Conservation (phyloP, 2,888 invertebrate genomes). For the Mythimna ferrago region DNA sequence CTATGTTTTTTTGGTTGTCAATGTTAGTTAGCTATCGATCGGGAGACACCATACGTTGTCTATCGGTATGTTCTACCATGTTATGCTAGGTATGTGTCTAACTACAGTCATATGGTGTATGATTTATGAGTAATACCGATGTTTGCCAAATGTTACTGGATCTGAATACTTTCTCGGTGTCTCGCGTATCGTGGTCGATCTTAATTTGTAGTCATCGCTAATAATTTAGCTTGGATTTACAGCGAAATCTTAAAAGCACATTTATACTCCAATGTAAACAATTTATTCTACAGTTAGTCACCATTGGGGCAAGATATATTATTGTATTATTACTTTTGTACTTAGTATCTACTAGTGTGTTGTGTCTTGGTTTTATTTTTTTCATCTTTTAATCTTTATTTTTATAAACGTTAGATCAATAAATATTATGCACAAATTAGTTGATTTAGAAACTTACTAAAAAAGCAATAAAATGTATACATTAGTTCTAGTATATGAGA, state of each 20-base stretch:
- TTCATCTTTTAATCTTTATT: not conserved
- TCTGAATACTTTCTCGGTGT: constrained; percentile 47
- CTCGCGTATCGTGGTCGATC: constrained; percentile 24
- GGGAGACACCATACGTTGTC: constrained; percentile 12
- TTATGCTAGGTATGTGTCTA: constrained; percentile 2
- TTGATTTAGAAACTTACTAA: too few species aligned
- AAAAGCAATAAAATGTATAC: too few species aligned
- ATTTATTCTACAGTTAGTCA: constrained; percentile 2
- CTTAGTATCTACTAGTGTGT: not conserved
- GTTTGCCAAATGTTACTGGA: constrained; percentile 62
- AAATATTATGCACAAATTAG: too few species aligned
- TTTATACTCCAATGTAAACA: not conserved
- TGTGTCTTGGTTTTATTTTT: not conserved
- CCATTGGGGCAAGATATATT: not conserved
- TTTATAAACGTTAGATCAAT: too few species aligned
- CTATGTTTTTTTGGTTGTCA: constrained; percentile 40
- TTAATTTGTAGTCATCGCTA: constrained; percentile 28
- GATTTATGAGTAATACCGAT: constrained; percentile 55
- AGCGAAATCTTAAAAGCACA: not conserved
- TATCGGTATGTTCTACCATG: constrained; percentile 5
- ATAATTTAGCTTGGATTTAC: constrained; percentile 12
- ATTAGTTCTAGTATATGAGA: too few species aligned
- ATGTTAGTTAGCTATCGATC: constrained; percentile 48
- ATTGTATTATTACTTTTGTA: not conserved
- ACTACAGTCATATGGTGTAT: constrained; percentile 23